phyloP scores from a whole-genome alignment of 1,140 invertebrate genomes.

The Lepidostoma basale region DNA sequence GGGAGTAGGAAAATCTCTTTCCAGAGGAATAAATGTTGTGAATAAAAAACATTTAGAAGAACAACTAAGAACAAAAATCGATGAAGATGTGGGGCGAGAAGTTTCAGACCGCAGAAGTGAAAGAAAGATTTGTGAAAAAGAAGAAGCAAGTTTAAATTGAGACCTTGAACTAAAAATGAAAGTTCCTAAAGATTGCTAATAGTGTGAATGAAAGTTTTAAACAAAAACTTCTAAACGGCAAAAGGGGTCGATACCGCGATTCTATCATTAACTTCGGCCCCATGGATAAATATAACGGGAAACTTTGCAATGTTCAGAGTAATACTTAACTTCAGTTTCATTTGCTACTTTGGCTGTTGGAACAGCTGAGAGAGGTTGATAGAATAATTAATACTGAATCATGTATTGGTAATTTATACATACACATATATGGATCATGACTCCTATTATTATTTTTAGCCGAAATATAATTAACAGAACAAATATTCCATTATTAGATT shows the following conservation, averaged over 20 bases:
- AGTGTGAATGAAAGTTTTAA: conserved; percentile 54
- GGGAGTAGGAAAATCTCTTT: conserved; percentile 2
- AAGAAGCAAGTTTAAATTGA: conserved; percentile 62
- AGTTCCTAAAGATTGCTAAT: conserved; percentile 63
- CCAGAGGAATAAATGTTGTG: conserved; percentile 34
- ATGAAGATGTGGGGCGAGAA: conserved; percentile 40
- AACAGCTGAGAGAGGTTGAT: conserved; percentile 16
- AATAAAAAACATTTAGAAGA: conserved; percentile 41
- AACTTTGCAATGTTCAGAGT: conserved; percentile 46
- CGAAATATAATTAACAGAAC: no score
- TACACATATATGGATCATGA: no score
- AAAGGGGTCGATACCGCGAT: conserved; percentile 51
- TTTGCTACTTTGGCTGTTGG: conserved; percentile 12
- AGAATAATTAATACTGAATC: not conserved
- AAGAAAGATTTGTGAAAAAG: conserved; percentile 43
- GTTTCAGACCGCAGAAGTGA: conserved; percentile 35
- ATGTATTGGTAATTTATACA: not conserved
- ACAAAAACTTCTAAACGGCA: conserved; percentile 56
- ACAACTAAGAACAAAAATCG: conserved; percentile 42
- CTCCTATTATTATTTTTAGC: no score
- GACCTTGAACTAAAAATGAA: conserved; percentile 60
- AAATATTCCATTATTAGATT: no score
- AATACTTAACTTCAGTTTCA: conserved; percentile 36
- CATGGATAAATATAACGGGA: conserved; percentile 48
- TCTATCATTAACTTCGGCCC: conserved; percentile 49